These are phyloP conservation scores for Drosophila albomicans DNA, from an alignment of 1,140 invertebrate species.

Conservation along the genomic window DNA sequence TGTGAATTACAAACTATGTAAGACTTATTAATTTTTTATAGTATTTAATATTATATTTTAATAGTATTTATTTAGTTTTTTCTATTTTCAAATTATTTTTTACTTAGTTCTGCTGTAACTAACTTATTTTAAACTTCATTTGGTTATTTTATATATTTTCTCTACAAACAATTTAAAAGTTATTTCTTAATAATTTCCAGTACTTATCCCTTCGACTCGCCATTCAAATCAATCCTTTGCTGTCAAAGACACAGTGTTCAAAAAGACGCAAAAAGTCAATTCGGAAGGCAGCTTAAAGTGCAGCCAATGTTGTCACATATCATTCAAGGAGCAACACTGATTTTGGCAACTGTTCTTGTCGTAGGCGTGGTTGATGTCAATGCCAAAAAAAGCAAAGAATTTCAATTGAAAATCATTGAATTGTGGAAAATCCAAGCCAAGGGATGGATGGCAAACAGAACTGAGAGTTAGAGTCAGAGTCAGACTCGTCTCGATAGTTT, in stretches of 20 bases:
- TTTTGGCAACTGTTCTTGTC: conserved; percentile 45
- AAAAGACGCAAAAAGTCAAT: not conserved
- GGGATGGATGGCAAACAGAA: not conserved
- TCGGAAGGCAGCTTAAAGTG: not conserved
- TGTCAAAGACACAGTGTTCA: conserved; percentile 18
- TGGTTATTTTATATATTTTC: no score
- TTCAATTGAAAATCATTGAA: conserved; percentile 77
- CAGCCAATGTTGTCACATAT: conserved; percentile 19
- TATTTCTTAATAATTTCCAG: not conserved
- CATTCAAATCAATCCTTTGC: conserved; percentile 3
- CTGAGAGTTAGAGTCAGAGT: not conserved
- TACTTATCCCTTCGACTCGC: not conserved
- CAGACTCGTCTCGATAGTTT: no score
- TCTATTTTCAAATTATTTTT: no score
- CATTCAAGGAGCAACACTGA: conserved; percentile 36
- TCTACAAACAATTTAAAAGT: no score
- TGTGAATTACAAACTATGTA: no score
- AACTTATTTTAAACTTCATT: no score
- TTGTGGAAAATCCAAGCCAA: conserved; percentile 45
- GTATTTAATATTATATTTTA: no score
- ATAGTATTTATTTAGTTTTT: no score
- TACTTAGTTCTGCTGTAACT: no score
- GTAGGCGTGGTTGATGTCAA: conserved; percentile 51
- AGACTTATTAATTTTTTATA: no score
- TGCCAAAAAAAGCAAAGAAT: conserved; percentile 68